Evolutionary conservation across 2,797 vertebrate species (phyloP), one percentile per base, ranked within the genome.

Genomic region (Pyrocephalus nanus): DNA sequence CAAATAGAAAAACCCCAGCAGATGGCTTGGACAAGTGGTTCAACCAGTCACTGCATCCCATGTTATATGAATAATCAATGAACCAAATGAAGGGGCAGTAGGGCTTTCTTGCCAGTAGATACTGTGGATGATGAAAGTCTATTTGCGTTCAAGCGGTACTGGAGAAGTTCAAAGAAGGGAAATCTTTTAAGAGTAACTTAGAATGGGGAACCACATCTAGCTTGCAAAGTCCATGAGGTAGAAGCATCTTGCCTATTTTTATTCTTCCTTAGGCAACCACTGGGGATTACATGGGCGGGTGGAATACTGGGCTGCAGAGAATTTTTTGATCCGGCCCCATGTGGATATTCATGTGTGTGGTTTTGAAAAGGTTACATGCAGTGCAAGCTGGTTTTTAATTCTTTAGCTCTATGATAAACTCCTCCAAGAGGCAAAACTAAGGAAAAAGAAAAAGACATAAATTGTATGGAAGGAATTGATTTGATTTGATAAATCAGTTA

Each of bases 221-320:
- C 10, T 84, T 58, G 32, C 38, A n/a, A 62, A 69, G 62, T 55
- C 29, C 19, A 8, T 0, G 2, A 25, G 18, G n/a, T 36, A 89
- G 64, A 76, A 91, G 26, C 29, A 57, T 85, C 43, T 92, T 65
- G 50, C 32, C 32, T 74, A 7, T 67, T 93, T 92, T 93, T 77
- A 48, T 4, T 48, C 8, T 61, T 83, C 50, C 10, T 76, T 83
- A 67, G 45, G 57, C 45, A 93, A 8, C 15, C n/a, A 20, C 30
- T 81, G 34, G 48, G 22, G 25, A 42, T 77, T 89, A 36, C 18
- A 62, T 2, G 3, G 54, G 40, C 92, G 16, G 30, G 43, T 70
- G 51, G 54, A 40, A 70, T 85, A 36, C 32, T 48, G 43, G 20
- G 22, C 23, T 79, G 38, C 48, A n/a, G 10, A 54, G 0, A 16